Percentiles rank a stretch among this genome's conserved stretches.
Conservation (phyloP, 2,113 vertebrate species). For the Bambusicola thoracicus region DNA sequence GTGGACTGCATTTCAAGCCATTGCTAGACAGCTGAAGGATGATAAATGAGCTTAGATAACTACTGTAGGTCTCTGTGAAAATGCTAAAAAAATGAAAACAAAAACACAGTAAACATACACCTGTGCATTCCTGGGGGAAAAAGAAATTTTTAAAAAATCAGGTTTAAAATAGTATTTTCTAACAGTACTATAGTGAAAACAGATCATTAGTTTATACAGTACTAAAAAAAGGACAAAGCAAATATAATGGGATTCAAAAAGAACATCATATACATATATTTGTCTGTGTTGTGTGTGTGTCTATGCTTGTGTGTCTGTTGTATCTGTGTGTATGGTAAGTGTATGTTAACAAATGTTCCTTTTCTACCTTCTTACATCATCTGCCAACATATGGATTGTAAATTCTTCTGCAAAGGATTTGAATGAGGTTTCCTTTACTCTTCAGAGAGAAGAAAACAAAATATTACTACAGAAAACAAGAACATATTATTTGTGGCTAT, state of each 20-base stretch:
- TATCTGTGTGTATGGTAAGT: background rate
- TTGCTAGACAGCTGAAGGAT: background rate
- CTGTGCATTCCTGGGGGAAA: rapidly evolving
- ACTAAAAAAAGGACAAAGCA: rapidly evolving
- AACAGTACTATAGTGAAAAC: rapidly evolving
- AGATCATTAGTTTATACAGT: background rate
- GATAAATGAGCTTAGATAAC: background rate
- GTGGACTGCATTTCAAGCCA: rapidly evolving
- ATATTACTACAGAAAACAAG: background rate
- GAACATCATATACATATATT: background rate
- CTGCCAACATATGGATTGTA: background rate
- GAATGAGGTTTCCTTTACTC: background rate
- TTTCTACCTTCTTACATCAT: background rate
- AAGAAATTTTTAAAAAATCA: background rate
- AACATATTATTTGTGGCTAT: background rate
- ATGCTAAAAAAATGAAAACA: background rate
- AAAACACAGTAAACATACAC: rapidly evolving
- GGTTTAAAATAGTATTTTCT: background rate
- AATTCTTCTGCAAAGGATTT: background rate
- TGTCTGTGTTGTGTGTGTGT: rapidly evolving
- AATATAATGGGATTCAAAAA: background rate
- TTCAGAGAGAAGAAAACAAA: background rate
- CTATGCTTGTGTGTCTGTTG: too few relatives aligned
- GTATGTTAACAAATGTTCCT: background rate
- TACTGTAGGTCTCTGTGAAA: background rate